Percentiles rank a stretch among this genome's conserved stretches.
These are phyloP conservation scores for Penaeus indicus DNA, from an alignment of 1,140 invertebrate genomes.

Conservation along the genomic window DNA sequence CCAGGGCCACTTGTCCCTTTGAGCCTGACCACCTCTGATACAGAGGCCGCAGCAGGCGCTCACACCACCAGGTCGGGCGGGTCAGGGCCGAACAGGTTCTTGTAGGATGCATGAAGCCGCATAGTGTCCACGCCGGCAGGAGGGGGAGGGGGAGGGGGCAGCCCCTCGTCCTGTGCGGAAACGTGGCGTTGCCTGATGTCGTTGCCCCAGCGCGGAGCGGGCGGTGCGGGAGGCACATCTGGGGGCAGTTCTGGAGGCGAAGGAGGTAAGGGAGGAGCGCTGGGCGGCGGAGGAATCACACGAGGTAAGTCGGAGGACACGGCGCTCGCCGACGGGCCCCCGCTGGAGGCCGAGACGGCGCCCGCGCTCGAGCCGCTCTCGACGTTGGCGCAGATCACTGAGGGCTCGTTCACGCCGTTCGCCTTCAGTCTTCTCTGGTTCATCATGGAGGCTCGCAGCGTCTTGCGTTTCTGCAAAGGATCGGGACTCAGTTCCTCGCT, in stretches of 20 bases:
- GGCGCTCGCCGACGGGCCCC: slow-evolving; percentile 32
- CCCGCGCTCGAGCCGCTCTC: slow-evolving; percentile 49
- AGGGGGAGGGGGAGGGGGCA: slow-evolving; percentile 65
- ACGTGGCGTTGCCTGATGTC: slow-evolving; percentile 65
- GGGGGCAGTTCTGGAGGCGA: slow-evolving; percentile 56
- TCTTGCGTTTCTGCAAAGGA: slow-evolving; percentile 83
- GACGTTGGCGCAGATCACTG: slow-evolving; percentile 59
- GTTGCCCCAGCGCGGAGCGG: slow-evolving; percentile 64
- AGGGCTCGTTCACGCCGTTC: slow-evolving; percentile 81
- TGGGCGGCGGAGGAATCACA: slow-evolving; percentile 63
- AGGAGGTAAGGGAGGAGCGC: slow-evolving; percentile 57
- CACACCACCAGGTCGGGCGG: slow-evolving; percentile 66
- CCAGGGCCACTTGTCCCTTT: slow-evolving; percentile 51
- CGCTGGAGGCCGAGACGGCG: background rate
- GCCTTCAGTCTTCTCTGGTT: slow-evolving; percentile 83
- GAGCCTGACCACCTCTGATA: slow-evolving; percentile 55
- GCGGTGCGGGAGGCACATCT: slow-evolving; percentile 66
- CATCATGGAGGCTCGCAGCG: slow-evolving; percentile 80
- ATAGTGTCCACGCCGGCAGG: slow-evolving; percentile 65
- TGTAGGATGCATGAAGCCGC: slow-evolving; percentile 64
- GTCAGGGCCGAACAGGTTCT: slow-evolving; percentile 65
- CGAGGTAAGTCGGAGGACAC: slow-evolving; percentile 52
- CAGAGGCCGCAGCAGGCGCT: slow-evolving; percentile 56
- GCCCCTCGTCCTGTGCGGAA: slow-evolving; percentile 58
- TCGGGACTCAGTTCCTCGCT: no score